Percentiles rank a stretch among this genome's conserved stretches.
phyloP scores from a whole-genome alignment of 2,113 vertebrate genomes.

The Taxidea taxus region DNA sequence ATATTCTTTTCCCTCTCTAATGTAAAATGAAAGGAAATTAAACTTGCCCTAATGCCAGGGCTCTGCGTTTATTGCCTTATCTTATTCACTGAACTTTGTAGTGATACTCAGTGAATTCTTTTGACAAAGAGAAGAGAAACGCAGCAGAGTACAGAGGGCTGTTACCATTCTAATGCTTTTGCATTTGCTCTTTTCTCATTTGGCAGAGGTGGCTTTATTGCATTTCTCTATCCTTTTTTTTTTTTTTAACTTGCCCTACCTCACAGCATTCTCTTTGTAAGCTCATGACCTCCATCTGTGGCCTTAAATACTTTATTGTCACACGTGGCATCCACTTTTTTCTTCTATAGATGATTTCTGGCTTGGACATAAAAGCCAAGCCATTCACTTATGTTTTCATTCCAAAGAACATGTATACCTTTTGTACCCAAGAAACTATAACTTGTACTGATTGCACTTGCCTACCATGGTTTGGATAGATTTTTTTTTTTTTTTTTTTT shows the following conservation, averaged over 20 bases:
- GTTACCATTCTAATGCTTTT: neutral
- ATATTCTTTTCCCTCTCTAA: neutral
- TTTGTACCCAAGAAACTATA: conserved; percentile 34
- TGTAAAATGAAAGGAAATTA: conserved; percentile 39
- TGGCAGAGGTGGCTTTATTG: neutral
- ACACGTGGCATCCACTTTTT: conserved; percentile 8
- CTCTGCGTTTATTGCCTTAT: neutral
- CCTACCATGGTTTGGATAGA: neutral
- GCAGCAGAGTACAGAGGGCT: neutral
- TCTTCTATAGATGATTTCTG: conserved; percentile 23
- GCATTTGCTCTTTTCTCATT: neutral
- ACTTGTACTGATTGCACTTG: conserved; percentile 9
- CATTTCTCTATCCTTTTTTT: neutral
- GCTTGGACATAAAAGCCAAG: neutral
- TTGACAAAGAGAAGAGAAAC: neutral
- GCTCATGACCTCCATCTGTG: conserved; percentile 28
- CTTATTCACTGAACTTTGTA: neutral
- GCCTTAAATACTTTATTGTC: conserved; percentile 65
- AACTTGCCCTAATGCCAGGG: neutral
- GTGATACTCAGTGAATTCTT: neutral
- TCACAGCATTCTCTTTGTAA: conserved; percentile 20
- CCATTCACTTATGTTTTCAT: conserved; percentile 38
- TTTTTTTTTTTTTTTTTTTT: neutral
- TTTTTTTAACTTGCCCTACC: neutral
- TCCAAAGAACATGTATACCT: conserved; percentile 62